Evolutionary conservation across 35 echinoderm and acorn worm genomes (phyloP), one percentile per base, ranked within the genome.

Genomic region (Ophiothrix spiculata): DNA sequence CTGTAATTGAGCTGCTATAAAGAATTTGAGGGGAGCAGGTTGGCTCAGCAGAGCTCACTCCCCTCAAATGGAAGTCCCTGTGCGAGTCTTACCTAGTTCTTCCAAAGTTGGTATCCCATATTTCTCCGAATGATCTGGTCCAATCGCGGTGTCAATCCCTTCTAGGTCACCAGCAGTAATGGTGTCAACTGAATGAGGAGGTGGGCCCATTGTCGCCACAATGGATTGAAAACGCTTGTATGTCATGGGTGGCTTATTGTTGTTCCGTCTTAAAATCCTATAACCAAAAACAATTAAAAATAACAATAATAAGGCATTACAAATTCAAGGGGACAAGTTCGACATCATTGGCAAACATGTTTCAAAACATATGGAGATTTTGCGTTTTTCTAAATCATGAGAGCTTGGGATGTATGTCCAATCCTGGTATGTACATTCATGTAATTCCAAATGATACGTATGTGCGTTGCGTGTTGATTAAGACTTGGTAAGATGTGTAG

Each of bases 171-270:
- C 81, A 32, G 81, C 56, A n/a, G 88, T 93, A 14, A 93, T 64
- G 0, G 88, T n/a, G 17, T 84, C 85, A 0, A 84, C 91, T 0
- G 95, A 91, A 40, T 91, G 82, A 25, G 80, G 38, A 0, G 95
- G 95, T 31, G 80, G 84, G 21, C 81, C 91, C 49, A 93, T 77
- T 19, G 85, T n/a, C 1, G 88, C 87, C 33, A 93, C 79, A 38
- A 97, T 78, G 39, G 90, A 86, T 38, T 93, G 95, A 38, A 97
- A 97, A 56, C 91, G 87, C 39, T 91, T 93, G 81, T 97, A 97
- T 0, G 91, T 97, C 36, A 97, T 49, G 4, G 88, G 91, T 3
- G 85, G 91, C 16, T 81, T 86, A 83, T 90, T 93, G 54, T 93
- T 90, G 76, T 97, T 97, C 33, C 89, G 49, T 16, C 69, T 77